Percentiles rank a stretch among this genome's conserved stretches.
phyloP scores from a whole-genome alignment of 2,888 invertebrate species.

The Arctia plantaginis region DNA sequence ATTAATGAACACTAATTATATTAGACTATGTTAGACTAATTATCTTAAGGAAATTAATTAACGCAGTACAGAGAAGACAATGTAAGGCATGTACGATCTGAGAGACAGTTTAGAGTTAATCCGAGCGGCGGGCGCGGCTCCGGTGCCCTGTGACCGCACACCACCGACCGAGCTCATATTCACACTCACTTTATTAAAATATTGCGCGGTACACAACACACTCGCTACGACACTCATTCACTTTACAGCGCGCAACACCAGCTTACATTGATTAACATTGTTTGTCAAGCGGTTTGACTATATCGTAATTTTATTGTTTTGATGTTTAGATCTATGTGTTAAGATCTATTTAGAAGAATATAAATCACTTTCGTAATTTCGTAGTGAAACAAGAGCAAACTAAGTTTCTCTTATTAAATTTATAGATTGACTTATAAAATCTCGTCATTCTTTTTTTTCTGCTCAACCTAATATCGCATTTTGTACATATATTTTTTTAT shows the following conservation, averaged over 20 bases:
- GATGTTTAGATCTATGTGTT: no score
- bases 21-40: background rate
- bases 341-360: no score
- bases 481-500: background rate
- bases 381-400: no score
- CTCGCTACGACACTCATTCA: background rate
- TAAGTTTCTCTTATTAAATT: no score
- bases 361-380: no score
- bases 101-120: constrained; percentile 9
- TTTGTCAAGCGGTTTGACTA: background rate
- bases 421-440: no score
- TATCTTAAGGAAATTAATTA: background rate
- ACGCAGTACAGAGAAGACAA: background rate
- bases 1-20: background rate
- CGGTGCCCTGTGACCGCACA: background rate
- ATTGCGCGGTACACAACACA: background rate
- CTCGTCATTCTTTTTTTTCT: no score
- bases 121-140: background rate
- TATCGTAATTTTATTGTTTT: no score
- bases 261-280: background rate
- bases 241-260: background rate
- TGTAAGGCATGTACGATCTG: background rate
- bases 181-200: constrained; percentile 7
- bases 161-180: background rate
- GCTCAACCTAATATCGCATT: no score